Evolutionary conservation across 2,113 vertebrate genomes (phyloP).

Genomic region (Microtus pennsylvanicus): DNA sequence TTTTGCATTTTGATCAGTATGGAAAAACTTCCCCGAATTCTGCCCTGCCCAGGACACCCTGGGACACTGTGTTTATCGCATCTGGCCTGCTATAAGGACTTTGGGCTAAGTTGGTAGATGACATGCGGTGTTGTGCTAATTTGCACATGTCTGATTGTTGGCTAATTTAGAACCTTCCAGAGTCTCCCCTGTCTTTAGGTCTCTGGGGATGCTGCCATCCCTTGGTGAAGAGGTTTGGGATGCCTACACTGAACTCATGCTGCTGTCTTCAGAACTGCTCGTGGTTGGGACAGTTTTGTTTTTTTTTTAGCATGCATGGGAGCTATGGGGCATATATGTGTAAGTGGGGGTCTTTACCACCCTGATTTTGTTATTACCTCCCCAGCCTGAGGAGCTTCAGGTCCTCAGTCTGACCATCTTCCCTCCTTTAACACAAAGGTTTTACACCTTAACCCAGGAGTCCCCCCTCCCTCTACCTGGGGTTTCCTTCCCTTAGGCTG

Average conservation of each 20-base stretch:
- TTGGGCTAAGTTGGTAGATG: neutral
- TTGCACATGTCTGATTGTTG: neutral
- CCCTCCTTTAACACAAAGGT: neutral
- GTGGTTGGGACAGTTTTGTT: neutral
- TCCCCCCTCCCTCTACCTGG: neutral
- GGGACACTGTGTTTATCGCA: rapidly evolving
- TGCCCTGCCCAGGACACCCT: rapidly evolving
- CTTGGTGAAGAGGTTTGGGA: neutral
- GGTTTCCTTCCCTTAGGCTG: neutral
- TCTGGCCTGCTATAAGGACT: neutral
- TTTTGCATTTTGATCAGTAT: neutral
- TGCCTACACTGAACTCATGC: neutral
- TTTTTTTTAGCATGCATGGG: neutral
- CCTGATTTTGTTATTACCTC: too few relatives aligned
- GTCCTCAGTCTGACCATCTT: neutral
- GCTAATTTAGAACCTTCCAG: neutral
- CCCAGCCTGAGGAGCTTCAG: too few relatives aligned
- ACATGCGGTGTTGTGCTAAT: neutral
- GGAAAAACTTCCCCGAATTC: rapidly evolving
- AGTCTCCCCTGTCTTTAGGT: neutral
- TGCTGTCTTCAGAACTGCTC: neutral
- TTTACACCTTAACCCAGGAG: too few relatives aligned
- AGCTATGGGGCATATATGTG: neutral
- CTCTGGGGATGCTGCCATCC: neutral
- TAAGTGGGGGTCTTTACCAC: neutral